phyloP scores from a whole-genome alignment of 2,888 invertebrate genomes.

The Drosophila recens region DNA sequence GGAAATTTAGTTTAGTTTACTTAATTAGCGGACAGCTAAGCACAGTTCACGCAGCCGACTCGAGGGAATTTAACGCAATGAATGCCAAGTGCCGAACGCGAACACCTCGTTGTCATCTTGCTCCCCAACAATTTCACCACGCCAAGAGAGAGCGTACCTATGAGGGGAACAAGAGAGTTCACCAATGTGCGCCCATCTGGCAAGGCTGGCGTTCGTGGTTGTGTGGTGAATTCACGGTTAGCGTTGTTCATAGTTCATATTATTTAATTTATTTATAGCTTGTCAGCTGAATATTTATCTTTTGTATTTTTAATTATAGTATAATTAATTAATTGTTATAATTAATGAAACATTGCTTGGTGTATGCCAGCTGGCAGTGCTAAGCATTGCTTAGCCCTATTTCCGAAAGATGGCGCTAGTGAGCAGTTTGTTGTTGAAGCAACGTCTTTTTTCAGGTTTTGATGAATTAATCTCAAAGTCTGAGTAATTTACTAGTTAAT shows the following conservation, averaged over 20 bases:
- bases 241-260: neutral
- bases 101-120: conserved; percentile 31
- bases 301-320: no score
- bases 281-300: neutral
- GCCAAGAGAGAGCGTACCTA: conserved; percentile 2
- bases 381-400: neutral
- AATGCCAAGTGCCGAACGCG: conserved; percentile 54
- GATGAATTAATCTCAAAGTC: neutral
- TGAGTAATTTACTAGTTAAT: conserved; percentile 5
- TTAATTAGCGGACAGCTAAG: conserved; percentile 52
- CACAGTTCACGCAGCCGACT: conserved; percentile 53
- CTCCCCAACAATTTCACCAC: conserved; percentile 20
- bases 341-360: no score
- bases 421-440: neutral
- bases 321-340: no score
- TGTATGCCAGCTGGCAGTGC: neutral
- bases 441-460: neutral
- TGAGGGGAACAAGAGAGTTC: conserved; percentile 3
- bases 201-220: conserved; percentile 5
- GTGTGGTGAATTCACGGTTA: conserved; percentile 10
- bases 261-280: neutral
- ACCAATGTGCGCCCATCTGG: conserved; percentile 2
- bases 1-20: conserved; percentile 46
- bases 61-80: conserved; percentile 51
- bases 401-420: conserved; percentile 18